Evolutionary conservation across 2,113 vertebrate species (phyloP), one percentile per base, ranked within the genome.

Genomic region (Eulacestoma nigropectus): DNA sequence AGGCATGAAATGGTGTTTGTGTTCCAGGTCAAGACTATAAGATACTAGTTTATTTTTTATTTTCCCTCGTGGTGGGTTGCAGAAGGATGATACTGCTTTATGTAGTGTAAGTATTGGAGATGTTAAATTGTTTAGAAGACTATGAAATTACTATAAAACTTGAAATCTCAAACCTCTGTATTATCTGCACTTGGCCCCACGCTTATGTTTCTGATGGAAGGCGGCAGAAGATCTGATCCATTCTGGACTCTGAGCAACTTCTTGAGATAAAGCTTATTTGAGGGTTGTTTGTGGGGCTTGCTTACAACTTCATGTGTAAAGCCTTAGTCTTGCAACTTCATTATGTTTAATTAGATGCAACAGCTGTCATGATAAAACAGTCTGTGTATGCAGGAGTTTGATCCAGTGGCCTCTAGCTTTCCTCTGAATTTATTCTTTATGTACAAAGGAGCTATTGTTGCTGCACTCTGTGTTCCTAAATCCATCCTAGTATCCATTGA

Each of bases 271-370:
- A 88, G 26, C 50, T 77, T 77, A 17, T 53, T 63, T 89, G 64
- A 63, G 47, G 23, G 44, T 77, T 77, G 64, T 25, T 93, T 88
- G 17, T 23, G 49, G 25, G 37, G 26, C 55, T 83, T 87, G 37
- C 60, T 80, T 74, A 82, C 87, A 87, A 82, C 25, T 75, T 93
- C 17, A 4, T 44, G 17, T 70, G 37, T 80, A 53, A 89, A 88
- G 76, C 64, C 33, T 81, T 72, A 81, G 64, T 84, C 89, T 90
- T 0, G 0, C 79, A 90, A 63, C 64, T 93, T 81, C 42, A 16
- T 93, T 95, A 62, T 59, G 25, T 84, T 92, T 93, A 93, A 92
- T 92, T 86, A 85, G 64, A 78, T 95, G 76, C 83, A 95, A 57
- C 91, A 83, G 76, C 84, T 90, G 79, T 86, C 86, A 63, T 41